These are phyloP conservation scores for Apogon hyalosoma DNA, from an alignment of 2,797 vertebrate species.

Conservation along the genomic window DNA sequence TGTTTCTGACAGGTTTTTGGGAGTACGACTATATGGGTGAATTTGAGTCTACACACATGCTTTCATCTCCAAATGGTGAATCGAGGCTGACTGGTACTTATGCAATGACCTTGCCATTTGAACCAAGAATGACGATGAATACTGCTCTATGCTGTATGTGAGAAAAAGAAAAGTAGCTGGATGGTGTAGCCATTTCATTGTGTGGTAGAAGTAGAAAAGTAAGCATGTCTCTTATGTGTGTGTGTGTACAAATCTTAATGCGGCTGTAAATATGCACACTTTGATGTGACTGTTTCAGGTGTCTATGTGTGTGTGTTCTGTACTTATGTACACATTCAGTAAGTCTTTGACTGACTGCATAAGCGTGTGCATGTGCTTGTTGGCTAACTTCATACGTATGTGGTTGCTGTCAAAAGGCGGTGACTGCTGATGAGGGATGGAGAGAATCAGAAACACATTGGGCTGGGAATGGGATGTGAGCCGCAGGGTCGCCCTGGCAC, in stretches of 20 bases:
- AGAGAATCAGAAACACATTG: slow-evolving; percentile 85
- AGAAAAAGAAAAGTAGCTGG: slow-evolving; percentile 23
- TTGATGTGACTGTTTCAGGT: slow-evolving; percentile 31
- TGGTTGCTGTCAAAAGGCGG: slow-evolving; percentile 73
- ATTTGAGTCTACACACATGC: slow-evolving; percentile 63
- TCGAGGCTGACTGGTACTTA: slow-evolving; percentile 70
- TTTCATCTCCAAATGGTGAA: slow-evolving; percentile 68
- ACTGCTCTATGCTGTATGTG: slow-evolving; percentile 51
- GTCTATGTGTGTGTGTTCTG: slow-evolving; percentile 16
- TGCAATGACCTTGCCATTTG: slow-evolving; percentile 75
- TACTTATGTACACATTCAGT: slow-evolving; percentile 39
- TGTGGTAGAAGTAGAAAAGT: slow-evolving; percentile 30
- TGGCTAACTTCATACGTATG: slow-evolving; percentile 66
- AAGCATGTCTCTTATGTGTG: no score
- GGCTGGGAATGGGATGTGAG: slow-evolving; percentile 81
- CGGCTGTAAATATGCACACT: slow-evolving; percentile 49
- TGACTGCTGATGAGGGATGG: slow-evolving; percentile 81
- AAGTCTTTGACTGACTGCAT: slow-evolving; percentile 6
- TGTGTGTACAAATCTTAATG: slow-evolving; percentile 60
- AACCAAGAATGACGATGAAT: slow-evolving; percentile 70
- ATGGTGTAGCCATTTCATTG: slow-evolving; percentile 46
- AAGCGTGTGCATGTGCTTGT: slow-evolving; percentile 30
- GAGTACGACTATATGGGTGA: slow-evolving; percentile 51
- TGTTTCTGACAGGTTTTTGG: slow-evolving; percentile 73
- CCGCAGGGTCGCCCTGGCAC: slow-evolving; percentile 82